Base-by-base conservation (phyloP, 1,140 invertebrate genomes). In the Stegodyphus dumicola region DNA sequence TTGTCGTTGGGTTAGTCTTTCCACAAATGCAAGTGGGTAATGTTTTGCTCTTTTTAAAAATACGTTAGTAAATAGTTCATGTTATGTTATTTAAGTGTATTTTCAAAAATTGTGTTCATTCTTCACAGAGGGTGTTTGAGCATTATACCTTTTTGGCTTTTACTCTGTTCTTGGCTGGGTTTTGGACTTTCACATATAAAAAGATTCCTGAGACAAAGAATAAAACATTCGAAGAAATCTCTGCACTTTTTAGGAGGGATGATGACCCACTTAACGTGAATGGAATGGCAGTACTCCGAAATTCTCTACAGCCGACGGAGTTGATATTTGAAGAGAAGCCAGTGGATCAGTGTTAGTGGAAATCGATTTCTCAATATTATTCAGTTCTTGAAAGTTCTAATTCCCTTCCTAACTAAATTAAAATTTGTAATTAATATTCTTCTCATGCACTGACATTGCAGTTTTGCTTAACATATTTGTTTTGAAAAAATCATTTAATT, bases 191-290 rank as follows among this genome's bases (percentile, higher is more conserved):
- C 93, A 98, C 97, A 70, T 98, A 98, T 92, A 96, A 96, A 92
- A 96, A 96, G 93, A 97, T 99, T 90, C 97, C 97, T 90, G 98
- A 99, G 93, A 99, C 98, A 87, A 99, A 99, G 93, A 98, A 98
- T 91, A 98, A 98, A 93, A 98, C 97, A 87, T 98, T 98, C 90
- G 97, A 99, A 93, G 97, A 99, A 91, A 98, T 99, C 90, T 93
- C 96, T 89, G 95, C 95, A 87, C 98, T 92, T 97, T 86, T 86
- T 9, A 75, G 77, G 77, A 75, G 77, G 76, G 74, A 85, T 52
- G 77, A 75, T 15, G 85, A 86, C 69, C 56, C 48, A 13, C 56
- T 81, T 5, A 86, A 86, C 56, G 53, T 86, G 48, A 86, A 86
- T 65, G 85, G 85, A 69, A 75, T 86, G 71, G 51, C 65, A 48